A percentile compares a stretch with the other conserved stretches of the same genome.
These are phyloP conservation scores for Neuroscelio doddi DNA, from an alignment of 2,888 invertebrate species.

Conservation along the genomic window DNA sequence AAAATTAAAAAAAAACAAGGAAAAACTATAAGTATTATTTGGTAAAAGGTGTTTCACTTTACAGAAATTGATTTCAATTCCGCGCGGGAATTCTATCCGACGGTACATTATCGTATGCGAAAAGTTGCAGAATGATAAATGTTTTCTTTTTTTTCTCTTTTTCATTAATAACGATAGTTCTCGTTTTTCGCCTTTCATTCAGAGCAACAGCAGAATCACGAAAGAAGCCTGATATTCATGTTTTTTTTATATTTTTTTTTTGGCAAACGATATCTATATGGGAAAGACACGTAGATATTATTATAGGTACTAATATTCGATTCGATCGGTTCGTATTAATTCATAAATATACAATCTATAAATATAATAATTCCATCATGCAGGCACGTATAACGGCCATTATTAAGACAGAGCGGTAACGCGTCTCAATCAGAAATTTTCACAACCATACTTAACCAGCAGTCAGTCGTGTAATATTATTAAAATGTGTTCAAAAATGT, in stretches of 20 bases:
- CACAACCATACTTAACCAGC: conserved; percentile 68
- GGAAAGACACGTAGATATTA: conserved; percentile 30
- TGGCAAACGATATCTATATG: conserved; percentile 13
- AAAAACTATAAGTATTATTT: conserved; percentile 35
- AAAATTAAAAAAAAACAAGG: conserved; percentile 9
- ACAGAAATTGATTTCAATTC: conserved; percentile 31
- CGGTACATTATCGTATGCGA: no score
- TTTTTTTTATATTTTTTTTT: conserved; percentile 5
- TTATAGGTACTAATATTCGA: conserved; percentile 43
- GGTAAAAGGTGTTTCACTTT: conserved; percentile 18
- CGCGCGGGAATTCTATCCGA: no score
- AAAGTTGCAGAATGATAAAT: no score
- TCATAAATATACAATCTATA: conserved; percentile 49
- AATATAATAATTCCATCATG: conserved; percentile 53
- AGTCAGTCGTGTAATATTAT: conserved; percentile 63
- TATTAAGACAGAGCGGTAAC: conserved; percentile 46
- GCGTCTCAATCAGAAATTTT: conserved; percentile 49
- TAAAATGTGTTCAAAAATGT: conserved; percentile 46
- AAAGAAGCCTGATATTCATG: conserved; percentile 2
- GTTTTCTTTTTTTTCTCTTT: not conserved
- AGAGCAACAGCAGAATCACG: not conserved
- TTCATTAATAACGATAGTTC: not conserved
- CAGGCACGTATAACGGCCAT: conserved; percentile 51
- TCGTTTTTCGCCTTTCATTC: not conserved
- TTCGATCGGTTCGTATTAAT: conserved; percentile 29